Evolutionary conservation across 2,113 vertebrate species (phyloP).

Genomic region (Gobiocypris rarus): DNA sequence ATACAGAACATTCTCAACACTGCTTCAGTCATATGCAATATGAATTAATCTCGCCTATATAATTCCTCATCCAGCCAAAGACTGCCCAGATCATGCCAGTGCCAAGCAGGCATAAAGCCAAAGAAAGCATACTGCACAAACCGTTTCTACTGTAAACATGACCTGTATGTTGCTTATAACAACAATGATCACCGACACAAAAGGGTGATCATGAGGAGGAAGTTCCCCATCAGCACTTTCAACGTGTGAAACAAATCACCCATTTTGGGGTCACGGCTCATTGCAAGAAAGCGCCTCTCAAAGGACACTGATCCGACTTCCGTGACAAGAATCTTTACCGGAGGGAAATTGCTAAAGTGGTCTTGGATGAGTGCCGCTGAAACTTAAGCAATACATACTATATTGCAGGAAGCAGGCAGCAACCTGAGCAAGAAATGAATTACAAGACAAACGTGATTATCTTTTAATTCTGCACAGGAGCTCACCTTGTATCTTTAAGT

Average conservation of each 20-base stretch:
- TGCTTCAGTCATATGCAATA: neutral
- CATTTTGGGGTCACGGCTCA: conserved; percentile 1
- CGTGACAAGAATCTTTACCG: conserved; percentile 35
- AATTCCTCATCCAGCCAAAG: conserved; percentile 6
- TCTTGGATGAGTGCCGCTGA: conserved; percentile 1
- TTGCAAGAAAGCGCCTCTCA: neutral
- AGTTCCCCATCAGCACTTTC: conserved; percentile 29
- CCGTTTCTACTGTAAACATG: conserved; percentile 4
- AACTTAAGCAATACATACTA: conserved; percentile 4
- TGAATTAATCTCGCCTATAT: neutral
- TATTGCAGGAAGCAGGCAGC: conserved; percentile 29
- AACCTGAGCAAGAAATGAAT: neutral
- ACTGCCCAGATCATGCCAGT: neutral
- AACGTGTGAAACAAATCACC: neutral
- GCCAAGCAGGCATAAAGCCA: conserved; percentile 15
- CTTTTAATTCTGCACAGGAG: neutral
- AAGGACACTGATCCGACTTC: conserved; percentile 6
- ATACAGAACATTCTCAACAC: neutral
- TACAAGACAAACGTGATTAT: neutral
- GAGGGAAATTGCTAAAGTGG: conserved; percentile 16
- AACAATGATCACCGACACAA: neutral
- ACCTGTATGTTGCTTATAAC: conserved; percentile 25
- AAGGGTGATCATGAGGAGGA: neutral
- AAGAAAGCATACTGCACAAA: conserved; percentile 16
- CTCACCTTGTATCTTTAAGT: neutral